Base-by-base conservation (phyloP, 2,113 vertebrate genomes). In the Amblyornis subalaris region DNA sequence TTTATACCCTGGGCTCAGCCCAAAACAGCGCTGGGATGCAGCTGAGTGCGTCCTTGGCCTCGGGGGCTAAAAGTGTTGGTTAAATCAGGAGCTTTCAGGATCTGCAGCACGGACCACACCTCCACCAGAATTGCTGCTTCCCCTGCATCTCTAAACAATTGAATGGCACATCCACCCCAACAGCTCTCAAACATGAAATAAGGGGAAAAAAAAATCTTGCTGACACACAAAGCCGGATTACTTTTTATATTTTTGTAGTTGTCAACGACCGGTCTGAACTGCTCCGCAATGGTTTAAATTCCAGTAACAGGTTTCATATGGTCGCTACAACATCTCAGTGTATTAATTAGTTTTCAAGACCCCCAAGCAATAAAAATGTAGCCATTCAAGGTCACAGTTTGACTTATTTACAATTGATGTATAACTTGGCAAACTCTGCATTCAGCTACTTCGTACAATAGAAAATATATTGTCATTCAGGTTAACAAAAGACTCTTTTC, bases 401-500 rank as follows among this genome's bases (percentile, higher is more conserved):
- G 97, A 98, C 97, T 98, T 97, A 98, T 97, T 97, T 97, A 96
- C 97, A 97, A 97, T 90, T 98, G 97, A 97, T 92, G 93, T 97
- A 97, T 97, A 97, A 97, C 96, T 95, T 98, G 97, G 97, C 96
- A 97, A 97, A 98, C 95, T 96, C 95, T 85, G 90, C 95, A 94
- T 97, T 94, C 91, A 96, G 89, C 94, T 89, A 67, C 91, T 95
- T 89, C 11, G 15, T 93, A 97, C 96, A 98, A 98, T 97, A 95
- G 97, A 96, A 98, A 98, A 98, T 98, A 97, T 96, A 98, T 97
- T 97, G 98, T 97, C 96, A 97, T 97, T 98, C 95, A 95, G 97
- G 96, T 98, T 98, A 98, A 98, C 98, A 98, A 98, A 98, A 98
- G 97, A 94, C 96, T 96, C 97, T 96, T 97, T 96, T 97, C 97